Percentiles rank a stretch among this genome's conserved stretches.
These are phyloP conservation scores for Hydractinia symbiolongicarpus DNA, from an alignment of 30 jellyfish, hydroid and myxozoan genomes.

Conservation along the genomic window DNA sequence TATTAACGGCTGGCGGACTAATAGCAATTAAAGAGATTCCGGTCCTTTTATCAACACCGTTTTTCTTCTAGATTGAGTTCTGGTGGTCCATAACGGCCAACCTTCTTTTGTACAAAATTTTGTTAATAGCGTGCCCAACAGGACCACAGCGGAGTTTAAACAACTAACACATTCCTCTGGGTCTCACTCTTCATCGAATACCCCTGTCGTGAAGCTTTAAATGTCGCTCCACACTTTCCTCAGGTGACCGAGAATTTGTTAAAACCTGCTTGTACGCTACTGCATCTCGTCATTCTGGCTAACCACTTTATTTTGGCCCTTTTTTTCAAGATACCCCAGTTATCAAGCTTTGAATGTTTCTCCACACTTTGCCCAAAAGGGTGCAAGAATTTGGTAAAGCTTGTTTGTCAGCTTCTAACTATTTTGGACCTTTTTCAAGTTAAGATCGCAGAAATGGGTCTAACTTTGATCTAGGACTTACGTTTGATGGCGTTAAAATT, in stretches of 20 bases:
- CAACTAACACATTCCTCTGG: not conserved
- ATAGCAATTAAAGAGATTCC: no score
- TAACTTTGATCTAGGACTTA: not conserved
- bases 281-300: constrained; percentile 1
- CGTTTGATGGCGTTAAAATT: not conserved
- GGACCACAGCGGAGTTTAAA: not conserved
- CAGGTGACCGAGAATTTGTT: not conserved
- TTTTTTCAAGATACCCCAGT: no score
- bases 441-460: not conserved
- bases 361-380: no score
- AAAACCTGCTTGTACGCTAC: not conserved
- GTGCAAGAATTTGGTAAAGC: no score
- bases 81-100: not conserved
- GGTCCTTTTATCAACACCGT: no score
- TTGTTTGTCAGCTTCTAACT: no score
- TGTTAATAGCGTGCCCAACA: constrained; percentile 1
- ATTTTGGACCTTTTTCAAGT: not conserved
- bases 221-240: not conserved
- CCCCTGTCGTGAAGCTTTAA: not conserved
- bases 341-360: no score
- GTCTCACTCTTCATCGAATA: no score
- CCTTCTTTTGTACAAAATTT: not conserved
- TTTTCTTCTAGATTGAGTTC: not conserved
- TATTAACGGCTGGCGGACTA: no score
- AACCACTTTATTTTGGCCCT: not conserved